phyloP scores from a whole-genome alignment of 2,888 invertebrate species.

The Chaitophorus viminalis region DNA sequence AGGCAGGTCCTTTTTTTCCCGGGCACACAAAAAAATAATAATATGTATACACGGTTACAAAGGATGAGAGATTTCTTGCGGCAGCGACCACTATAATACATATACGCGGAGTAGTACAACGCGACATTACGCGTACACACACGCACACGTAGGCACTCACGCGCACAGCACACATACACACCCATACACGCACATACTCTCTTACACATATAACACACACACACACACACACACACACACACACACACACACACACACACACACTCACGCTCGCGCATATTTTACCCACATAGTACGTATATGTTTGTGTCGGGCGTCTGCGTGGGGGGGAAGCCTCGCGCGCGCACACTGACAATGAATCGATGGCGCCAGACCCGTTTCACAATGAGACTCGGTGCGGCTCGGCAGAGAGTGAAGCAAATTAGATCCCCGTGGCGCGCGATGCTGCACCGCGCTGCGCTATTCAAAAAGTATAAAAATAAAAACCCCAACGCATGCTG shows the following conservation, averaged over 20 bases:
- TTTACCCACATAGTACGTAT: not conserved
- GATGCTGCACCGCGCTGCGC: slow-evolving; percentile 41
- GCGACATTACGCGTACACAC: not conserved
- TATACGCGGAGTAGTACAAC: not conserved
- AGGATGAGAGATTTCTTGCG: not conserved
- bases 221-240: not conserved
- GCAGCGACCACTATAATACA: not conserved
- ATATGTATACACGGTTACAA: not conserved
- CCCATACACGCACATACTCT: too few species aligned
- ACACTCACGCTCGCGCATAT: not conserved
- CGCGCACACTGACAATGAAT: slow-evolving; percentile 50
- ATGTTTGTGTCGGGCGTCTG: not conserved
- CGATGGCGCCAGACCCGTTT: slow-evolving; percentile 62
- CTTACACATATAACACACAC: too few species aligned
- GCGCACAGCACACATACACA: not conserved
- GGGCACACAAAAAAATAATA: not conserved
- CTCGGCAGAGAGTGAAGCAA: slow-evolving; percentile 50
- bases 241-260: not conserved
- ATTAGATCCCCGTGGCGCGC: slow-evolving; percentile 60
- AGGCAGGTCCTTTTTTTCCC: not conserved
- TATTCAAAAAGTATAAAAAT: slow-evolving; percentile 45
- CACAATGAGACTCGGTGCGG: slow-evolving; percentile 48
- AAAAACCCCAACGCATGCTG: not conserved
- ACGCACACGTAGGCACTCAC: not conserved
- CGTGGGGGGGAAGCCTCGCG: slow-evolving; percentile 22